Evolutionary conservation across 2,113 vertebrate species (phyloP), one percentile per base, ranked within the genome.

Genomic region (Cacatua alba): DNA sequence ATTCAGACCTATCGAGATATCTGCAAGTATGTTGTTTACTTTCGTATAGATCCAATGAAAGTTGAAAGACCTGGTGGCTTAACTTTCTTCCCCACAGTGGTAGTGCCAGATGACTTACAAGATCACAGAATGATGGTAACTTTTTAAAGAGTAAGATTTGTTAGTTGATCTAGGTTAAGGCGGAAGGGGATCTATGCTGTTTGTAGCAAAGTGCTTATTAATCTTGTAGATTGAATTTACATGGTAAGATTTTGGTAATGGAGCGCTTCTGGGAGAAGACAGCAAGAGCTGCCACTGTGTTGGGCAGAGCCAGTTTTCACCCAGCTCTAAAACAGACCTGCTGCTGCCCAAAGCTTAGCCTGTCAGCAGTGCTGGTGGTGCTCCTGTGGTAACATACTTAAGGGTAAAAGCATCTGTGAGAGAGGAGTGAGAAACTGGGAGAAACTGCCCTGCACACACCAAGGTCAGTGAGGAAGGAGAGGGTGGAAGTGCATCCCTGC

Each of bases 1-100:
- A 99, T 99, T 95, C 99, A 99, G 97, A 99, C 99, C 1, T 99
- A 99, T 80, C 98, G 98, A 86, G 99, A 99, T 70, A 98, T 99
- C 93, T 99, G 99, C 99, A 99, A 99, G 99, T 99, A 98, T 48
- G 99, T 96, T 55, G 24, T 60, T 88, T 65, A 11, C 39, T 82
- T 92, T 28, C 0, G 0, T 49, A 59, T 13, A 33, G 35, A 37
- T 53, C 9, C 8, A 35, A 7, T 57, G 26, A 17, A 82, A 74
- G 33, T 14, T 88, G 25, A 48, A 91, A 52, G 24, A 43, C 18
- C 3, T 62, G 2, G 6, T 64, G 44, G 17, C 35, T 49, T 76
- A 53, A 49, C 17, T 89, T 84, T 43, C 35, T 86, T 86, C 17
- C 33, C 3, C 25, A 19, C 51, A 57, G 17, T 82, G 17, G 10